Conservation (phyloP, 2,888 invertebrate species). For the Pterobdella sp. region DNA sequence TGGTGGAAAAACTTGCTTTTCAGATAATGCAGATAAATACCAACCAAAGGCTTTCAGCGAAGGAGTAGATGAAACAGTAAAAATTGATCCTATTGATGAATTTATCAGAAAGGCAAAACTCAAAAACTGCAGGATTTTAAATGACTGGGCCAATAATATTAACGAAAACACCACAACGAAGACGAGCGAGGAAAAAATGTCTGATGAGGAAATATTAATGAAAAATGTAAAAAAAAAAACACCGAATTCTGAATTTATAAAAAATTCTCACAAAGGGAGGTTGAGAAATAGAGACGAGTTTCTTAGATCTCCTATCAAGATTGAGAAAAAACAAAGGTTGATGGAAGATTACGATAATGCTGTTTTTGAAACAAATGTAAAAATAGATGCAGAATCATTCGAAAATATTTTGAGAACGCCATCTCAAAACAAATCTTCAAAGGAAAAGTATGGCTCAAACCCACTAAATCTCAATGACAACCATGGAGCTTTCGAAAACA, state of each 20-base stretch:
- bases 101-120: background rate
- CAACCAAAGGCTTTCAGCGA: background rate
- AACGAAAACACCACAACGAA: background rate
- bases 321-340: background rate
- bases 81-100: too few relatives aligned
- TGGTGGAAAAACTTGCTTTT: background rate
- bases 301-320: conserved; percentile 1
- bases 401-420: background rate
- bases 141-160: background rate
- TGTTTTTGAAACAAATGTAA: too few relatives aligned
- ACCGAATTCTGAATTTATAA: background rate
- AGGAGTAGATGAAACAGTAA: background rate
- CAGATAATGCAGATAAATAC: background rate
- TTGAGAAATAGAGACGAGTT: background rate
- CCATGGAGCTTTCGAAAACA: too few relatives aligned
- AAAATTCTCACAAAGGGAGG: background rate
- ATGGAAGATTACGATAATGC: background rate
- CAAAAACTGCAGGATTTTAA: background rate
- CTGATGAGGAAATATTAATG: background rate
- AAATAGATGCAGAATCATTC: too few relatives aligned
- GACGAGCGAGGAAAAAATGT: background rate
- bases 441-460: background rate
- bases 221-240: too few relatives aligned
- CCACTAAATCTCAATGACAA: too few relatives aligned
- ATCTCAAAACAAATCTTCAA: background rate